phyloP scores from a whole-genome alignment of 2,797 vertebrate species.

The Dendrocincla tyrannina region DNA sequence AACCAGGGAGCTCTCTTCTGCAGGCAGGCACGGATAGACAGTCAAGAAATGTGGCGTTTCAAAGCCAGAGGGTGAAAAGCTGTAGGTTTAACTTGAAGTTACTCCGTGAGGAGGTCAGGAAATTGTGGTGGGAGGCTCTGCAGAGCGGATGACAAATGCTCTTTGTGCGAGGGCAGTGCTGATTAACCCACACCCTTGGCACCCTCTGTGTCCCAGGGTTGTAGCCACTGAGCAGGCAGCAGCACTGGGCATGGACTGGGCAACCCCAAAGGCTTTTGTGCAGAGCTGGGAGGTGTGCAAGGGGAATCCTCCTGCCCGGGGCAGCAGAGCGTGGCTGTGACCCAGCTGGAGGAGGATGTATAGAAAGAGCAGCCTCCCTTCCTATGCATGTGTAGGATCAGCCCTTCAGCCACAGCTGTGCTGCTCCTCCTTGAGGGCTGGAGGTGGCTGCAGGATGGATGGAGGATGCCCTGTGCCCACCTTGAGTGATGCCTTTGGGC shows the following conservation, averaged over 20 bases:
- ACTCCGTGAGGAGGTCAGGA: slow-evolving; percentile 15
- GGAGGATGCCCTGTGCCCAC: neutral
- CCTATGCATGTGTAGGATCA: neutral
- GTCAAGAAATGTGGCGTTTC: neutral
- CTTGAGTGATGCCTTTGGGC: neutral
- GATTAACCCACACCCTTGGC: neutral
- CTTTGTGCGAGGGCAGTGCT: neutral
- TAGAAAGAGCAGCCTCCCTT: neutral
- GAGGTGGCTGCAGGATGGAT: neutral
- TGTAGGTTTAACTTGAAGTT: neutral
- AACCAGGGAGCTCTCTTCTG: neutral
- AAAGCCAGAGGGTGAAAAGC: neutral
- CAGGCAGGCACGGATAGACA: neutral
- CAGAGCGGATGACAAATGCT: neutral
- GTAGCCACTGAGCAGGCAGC: neutral
- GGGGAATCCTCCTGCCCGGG: fast-evolving
- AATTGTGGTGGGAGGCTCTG: neutral
- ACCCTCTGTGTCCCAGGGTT: neutral
- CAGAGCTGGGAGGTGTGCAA: neutral
- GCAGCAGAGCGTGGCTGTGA: neutral
- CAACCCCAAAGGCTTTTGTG: neutral
- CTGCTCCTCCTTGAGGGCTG: neutral
- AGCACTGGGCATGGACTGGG: neutral
- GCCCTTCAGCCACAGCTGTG: fast-evolving
- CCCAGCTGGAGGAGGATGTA: neutral